Percentiles rank a stretch among this genome's conserved stretches.
These are phyloP conservation scores for Heliconius aoede DNA, from an alignment of 2,888 invertebrate genomes.

Conservation along the genomic window DNA sequence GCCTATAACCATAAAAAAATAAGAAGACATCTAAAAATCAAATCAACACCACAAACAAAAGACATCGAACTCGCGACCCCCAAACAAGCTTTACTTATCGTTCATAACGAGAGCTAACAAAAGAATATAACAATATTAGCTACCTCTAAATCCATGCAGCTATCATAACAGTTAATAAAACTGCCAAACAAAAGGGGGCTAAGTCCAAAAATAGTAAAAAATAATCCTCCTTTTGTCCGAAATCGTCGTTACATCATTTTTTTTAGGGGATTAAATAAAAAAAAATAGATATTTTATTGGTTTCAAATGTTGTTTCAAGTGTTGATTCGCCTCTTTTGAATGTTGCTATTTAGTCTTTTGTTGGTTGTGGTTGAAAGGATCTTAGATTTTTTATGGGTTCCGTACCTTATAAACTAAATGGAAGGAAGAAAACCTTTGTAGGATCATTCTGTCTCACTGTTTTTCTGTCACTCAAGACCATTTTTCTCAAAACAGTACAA, in stretches of 20 bases:
- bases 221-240: slow-evolving; percentile 42
- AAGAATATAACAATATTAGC: slow-evolving; percentile 41
- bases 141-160: slow-evolving; percentile 48
- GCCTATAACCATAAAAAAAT: not conserved
- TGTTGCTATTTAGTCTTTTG: slow-evolving; percentile 33
- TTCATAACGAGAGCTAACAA: slow-evolving; percentile 14
- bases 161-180: slow-evolving; percentile 53
- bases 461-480: not conserved
- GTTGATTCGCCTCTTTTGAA: slow-evolving; percentile 35
- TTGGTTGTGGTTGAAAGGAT: slow-evolving; percentile 3
- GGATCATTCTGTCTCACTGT: not conserved
- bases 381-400: slow-evolving; percentile 8
- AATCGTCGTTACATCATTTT: slow-evolving; percentile 37
- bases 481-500: too few relatives aligned
- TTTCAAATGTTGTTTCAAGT: slow-evolving; percentile 49
- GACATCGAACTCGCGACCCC: slow-evolving; percentile 1
- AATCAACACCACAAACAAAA: not conserved
- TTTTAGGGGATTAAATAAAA: slow-evolving; percentile 36
- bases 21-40: not conserved
- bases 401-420: too few relatives aligned
- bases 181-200: slow-evolving; percentile 36
- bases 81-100: slow-evolving; percentile 5
- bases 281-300: slow-evolving; percentile 41
- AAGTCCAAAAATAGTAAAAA: slow-evolving; percentile 45
- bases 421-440: not conserved